Evolutionary conservation across 2,113 vertebrate genomes (phyloP).

Genomic region (Prolemur simus): DNA sequence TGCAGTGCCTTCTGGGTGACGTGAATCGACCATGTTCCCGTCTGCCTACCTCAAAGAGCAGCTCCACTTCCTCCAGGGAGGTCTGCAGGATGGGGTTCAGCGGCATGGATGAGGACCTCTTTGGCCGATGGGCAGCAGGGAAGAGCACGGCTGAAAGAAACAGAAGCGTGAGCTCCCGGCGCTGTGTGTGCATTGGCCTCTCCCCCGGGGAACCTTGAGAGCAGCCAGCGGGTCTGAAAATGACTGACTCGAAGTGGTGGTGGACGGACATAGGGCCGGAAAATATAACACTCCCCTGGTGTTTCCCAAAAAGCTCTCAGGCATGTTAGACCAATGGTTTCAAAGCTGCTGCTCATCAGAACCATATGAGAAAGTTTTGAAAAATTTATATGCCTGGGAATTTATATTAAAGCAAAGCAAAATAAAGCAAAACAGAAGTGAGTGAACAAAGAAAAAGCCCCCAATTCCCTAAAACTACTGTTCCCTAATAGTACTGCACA

Average conservation of each 20-base stretch:
- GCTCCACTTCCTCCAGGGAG: constrained; percentile 89
- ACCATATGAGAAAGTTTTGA: not conserved
- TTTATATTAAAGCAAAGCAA: not conserved
- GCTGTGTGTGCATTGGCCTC: accelerated
- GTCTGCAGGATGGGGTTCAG: constrained; percentile 91
- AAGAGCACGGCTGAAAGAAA: constrained; percentile 87
- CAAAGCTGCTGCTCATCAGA: not conserved
- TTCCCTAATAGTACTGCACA: not conserved
- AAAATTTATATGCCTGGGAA: not conserved
- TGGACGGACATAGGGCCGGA: accelerated
- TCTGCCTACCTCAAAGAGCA: constrained; percentile 86
- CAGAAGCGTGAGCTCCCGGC: not conserved
- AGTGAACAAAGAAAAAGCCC: not conserved
- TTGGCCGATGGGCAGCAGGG: constrained; percentile 89
- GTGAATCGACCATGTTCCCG: not conserved
- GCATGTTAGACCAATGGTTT: not conserved
- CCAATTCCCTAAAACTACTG: not conserved
- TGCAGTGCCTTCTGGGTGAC: accelerated
- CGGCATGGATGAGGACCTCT: constrained; percentile 84
- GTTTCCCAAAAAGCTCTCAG: not conserved
- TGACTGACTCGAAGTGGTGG: not conserved
- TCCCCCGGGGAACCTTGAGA: accelerated
- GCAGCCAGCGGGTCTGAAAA: not conserved
- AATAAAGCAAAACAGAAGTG: not conserved
- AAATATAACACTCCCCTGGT: not conserved